These are phyloP conservation scores for Periplaneta americana DNA, from an alignment of 1,140 invertebrate genomes.

Conservation along the genomic window DNA sequence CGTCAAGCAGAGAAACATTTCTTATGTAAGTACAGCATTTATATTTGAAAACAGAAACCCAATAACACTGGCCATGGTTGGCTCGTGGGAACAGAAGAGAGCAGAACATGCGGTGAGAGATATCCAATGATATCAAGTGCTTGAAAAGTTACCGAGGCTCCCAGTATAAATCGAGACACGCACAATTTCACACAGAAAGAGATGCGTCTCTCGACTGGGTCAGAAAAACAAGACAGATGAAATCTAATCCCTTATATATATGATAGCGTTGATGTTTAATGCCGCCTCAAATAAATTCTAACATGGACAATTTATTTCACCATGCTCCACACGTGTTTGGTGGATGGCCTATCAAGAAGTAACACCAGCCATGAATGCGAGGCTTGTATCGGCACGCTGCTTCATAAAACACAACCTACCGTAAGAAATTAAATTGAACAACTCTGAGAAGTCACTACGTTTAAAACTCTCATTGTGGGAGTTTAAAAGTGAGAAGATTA, in stretches of 20 bases:
- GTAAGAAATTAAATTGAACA: no score
- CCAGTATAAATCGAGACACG: neutral
- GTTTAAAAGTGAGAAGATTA: no score
- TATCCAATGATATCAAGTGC: neutral
- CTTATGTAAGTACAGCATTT: neutral
- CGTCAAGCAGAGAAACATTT: no score
- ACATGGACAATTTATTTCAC: neutral
- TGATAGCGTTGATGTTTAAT: neutral
- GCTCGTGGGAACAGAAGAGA: neutral
- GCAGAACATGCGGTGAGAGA: neutral
- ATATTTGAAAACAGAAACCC: neutral
- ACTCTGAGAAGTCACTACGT: no score
- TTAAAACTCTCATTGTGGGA: no score
- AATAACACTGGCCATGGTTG: neutral
- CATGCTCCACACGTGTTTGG: neutral
- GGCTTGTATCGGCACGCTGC: no score
- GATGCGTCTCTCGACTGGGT: neutral
- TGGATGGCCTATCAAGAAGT: neutral
- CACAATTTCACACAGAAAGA: neutral
- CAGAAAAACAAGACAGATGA: neutral
- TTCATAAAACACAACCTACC: neutral
- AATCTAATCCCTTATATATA: neutral
- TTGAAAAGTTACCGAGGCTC: neutral
- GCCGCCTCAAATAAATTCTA: neutral
- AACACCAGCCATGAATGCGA: neutral